Conservation (phyloP, 2,113 vertebrate species). For the Myiopsitta monachus region DNA sequence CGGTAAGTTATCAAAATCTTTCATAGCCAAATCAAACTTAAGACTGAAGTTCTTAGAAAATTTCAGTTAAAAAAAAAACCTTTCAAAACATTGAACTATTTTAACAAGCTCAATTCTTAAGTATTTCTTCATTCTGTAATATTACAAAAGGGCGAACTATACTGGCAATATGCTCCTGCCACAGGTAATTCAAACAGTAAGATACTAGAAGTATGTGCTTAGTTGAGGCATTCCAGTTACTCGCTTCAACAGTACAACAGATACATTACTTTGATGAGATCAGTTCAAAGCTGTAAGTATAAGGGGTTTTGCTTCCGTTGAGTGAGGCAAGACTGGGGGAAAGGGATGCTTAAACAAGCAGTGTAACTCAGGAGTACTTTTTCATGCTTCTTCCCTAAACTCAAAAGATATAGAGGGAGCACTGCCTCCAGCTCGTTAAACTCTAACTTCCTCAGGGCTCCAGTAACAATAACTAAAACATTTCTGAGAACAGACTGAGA, state of each 20-base stretch:
- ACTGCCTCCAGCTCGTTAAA: not conserved
- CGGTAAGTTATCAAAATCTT: not conserved
- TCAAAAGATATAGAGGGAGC: not conserved
- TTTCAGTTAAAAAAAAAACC: not conserved
- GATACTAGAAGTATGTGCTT: not conserved
- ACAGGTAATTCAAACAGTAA: not conserved
- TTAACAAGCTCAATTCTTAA: not conserved
- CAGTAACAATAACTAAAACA: not conserved
- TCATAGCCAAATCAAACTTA: not conserved
- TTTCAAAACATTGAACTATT: not conserved
- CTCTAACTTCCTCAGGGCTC: not conserved
- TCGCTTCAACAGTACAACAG: not conserved
- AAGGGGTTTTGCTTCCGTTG: not conserved
- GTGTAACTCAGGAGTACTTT: not conserved
- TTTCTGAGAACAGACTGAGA: not conserved
- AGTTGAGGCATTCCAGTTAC: not conserved
- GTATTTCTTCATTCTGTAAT: not conserved
- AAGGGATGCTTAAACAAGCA: not conserved
- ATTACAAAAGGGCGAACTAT: not conserved
- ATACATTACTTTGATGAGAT: accelerated
- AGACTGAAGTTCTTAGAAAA: not conserved
- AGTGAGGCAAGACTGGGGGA: not conserved
- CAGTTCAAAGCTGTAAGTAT: not conserved
- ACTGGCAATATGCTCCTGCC: not conserved
- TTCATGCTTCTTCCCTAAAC: not conserved